Evolutionary conservation across 2,888 invertebrate species (phyloP).

Genomic region (Pseudococcus jackbeardsleyi): DNA sequence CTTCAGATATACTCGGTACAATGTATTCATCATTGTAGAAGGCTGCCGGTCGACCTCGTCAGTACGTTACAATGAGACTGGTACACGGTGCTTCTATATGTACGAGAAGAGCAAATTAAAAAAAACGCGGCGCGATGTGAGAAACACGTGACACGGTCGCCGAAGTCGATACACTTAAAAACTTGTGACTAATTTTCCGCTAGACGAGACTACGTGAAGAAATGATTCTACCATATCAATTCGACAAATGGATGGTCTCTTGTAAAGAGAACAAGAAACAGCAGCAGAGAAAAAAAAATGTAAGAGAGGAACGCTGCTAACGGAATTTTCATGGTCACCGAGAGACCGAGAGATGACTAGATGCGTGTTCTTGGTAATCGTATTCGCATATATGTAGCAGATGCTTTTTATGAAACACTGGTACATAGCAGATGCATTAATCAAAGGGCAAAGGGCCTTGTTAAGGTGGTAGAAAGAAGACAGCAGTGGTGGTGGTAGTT

Average conservation of each 20-base stretch:
- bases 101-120: slow-evolving; percentile 12
- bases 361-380: neutral
- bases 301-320: neutral
- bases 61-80: slow-evolving; percentile 4
- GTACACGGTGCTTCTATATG: neutral
- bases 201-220: slow-evolving; percentile 23
- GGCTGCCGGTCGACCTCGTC: slow-evolving; percentile 5
- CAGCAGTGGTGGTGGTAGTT: too few species aligned
- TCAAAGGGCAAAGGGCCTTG: neutral
- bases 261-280: neutral
- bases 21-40: neutral
- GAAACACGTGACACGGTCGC: slow-evolving; percentile 35
- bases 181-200: slow-evolving; percentile 40
- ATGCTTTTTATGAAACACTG: neutral
- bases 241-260: neutral
- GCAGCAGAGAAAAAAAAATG: neutral
- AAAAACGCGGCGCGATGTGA: slow-evolving; percentile 22
- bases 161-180: slow-evolving; percentile 27
- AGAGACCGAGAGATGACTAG: neutral
- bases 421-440: neutral
- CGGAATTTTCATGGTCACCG: slow-evolving; percentile 23
- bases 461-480: slow-evolving; percentile 8
- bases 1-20: neutral
- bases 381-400: neutral
- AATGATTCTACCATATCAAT: slow-evolving; percentile 17